Conservation (phyloP, 2,113 vertebrate genomes). For the Uria lomvia region DNA sequence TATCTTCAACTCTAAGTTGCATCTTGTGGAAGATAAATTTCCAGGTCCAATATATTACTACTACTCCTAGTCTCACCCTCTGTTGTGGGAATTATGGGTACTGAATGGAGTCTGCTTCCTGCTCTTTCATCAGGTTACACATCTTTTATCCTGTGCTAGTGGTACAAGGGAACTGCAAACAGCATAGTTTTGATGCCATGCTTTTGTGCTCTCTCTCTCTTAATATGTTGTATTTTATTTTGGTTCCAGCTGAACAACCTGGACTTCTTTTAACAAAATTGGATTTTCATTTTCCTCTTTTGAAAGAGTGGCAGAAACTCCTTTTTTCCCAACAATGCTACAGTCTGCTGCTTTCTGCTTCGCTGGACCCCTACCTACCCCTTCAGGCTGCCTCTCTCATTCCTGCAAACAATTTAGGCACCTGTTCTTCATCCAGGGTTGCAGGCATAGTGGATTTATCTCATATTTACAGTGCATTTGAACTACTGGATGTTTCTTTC, state of each 20-base stretch:
- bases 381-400: not conserved
- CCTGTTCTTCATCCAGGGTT: not conserved
- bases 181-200: not conserved
- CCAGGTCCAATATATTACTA: not conserved
- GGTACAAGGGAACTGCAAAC: not conserved
- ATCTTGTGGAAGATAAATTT: not conserved
- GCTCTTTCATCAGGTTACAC: not conserved
- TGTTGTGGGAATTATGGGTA: not conserved
- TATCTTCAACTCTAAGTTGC: not conserved
- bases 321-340: not conserved
- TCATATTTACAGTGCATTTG: not conserved
- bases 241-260: not conserved
- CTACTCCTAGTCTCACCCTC: not conserved
- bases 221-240: not conserved
- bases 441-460: not conserved
- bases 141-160: not conserved
- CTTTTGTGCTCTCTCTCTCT: not conserved
- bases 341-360: not conserved
- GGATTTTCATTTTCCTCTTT: not conserved
- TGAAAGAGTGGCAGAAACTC: not conserved
- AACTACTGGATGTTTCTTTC: not conserved
- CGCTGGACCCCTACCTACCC: not conserved
- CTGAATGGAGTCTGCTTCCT: not conserved
- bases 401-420: not conserved
- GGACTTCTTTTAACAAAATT: not conserved